Evolutionary conservation across 1,140 invertebrate genomes (phyloP).

Genomic region (Tetramorium alpestre): DNA sequence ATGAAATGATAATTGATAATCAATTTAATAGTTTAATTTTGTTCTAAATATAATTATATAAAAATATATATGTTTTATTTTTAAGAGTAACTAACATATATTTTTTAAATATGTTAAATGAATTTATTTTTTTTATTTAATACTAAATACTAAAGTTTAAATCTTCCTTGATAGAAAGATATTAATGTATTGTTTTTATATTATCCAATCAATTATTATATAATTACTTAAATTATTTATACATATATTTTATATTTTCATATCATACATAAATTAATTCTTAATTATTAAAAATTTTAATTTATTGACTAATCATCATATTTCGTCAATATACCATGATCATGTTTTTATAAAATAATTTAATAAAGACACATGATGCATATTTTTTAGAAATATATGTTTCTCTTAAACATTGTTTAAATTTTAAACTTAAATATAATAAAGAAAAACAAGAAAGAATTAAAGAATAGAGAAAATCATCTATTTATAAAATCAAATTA

Average conservation of each 20-base stretch:
- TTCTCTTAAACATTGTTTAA: neutral
- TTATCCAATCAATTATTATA: no score
- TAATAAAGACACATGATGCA: neutral
- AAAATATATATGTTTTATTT: neutral
- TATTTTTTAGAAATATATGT: neutral
- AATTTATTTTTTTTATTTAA: neutral
- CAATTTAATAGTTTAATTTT: constrained; percentile 61
- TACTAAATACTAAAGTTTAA: neutral
- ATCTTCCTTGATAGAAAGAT: neutral
- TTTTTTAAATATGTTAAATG: constrained; percentile 19
- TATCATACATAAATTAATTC: no score
- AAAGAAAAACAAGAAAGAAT: neutral
- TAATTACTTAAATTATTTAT: no score
- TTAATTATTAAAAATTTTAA: no score
- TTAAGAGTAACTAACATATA: neutral
- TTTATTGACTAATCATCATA: neutral
- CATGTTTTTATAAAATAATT: neutral
- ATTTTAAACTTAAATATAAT: neutral
- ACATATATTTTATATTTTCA: no score
- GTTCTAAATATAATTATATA: neutral
- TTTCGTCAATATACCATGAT: neutral
- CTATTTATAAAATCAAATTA: constrained; percentile 62
- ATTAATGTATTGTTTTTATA: neutral
- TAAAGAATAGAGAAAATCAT: neutral
- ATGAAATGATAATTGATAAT: constrained; percentile 59